Base-by-base conservation (phyloP, 1,140 invertebrate genomes). In the Drosophila jambulina region DNA sequence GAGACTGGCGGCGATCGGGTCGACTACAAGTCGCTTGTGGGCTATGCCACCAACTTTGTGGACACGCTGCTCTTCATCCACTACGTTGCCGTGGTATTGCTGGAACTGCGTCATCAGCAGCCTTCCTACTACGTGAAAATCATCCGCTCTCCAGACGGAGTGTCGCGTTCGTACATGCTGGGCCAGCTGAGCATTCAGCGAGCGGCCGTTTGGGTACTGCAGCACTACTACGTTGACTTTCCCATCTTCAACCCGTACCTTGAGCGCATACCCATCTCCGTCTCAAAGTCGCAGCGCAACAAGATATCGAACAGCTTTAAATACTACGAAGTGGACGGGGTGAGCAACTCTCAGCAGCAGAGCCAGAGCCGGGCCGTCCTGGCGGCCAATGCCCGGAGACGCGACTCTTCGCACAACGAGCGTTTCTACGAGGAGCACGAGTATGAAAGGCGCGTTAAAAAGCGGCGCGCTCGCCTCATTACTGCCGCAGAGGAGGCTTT, bases 351-450 rank as follows among this genome's bases (percentile, higher is more conserved):
- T 53, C 94, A 95, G 71, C 95, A 96, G 60, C 94, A 95, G 46
- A 95, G 95, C 21, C 95, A 95, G 75, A 94, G 94, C 80, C 94
- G 94, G 90, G 95, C 96, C 13, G 95, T 96, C 68, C 93, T 97
- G 64, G 95, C 95, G 8, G 95, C 95, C 1, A 96, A 96, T 91
- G 94, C 96, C 1, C 92, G 95, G 8, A 94, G 97, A 19, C 95
- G 97, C 25, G 95, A 98, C 83, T 97, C 97, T 79, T 97, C 97
- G 82, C 98, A 99, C 93, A 99, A 99, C 93, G 98, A 99, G 93
- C 94, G 98, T 19, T 99, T 99, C 93, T 99, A 99, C 92, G 98
- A 99, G 93, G 98, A 99, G 93, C 97, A 98, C 91, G 98, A 99
- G 93, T 99, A 99, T 91, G 98, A 99, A 78, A 94, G 98, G 51